Evolutionary conservation across 2,113 vertebrate genomes (phyloP).

Genomic region (Rhabdornis inornatus): DNA sequence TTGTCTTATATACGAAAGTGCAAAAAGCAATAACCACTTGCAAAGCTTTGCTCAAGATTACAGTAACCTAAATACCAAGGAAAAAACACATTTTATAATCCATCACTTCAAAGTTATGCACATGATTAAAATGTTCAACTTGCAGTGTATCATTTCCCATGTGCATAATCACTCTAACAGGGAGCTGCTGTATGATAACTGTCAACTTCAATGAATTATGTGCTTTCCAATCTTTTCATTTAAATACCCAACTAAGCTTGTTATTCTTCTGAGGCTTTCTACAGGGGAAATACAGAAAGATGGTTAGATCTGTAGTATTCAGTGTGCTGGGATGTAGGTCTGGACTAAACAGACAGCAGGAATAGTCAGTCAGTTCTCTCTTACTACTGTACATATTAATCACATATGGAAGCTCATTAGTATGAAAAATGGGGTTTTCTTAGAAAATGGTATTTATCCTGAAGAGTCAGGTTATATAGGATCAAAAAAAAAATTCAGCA

Average conservation of each 20-base stretch:
- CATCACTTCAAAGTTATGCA: conserved; percentile 62
- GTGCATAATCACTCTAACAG: conserved; percentile 52
- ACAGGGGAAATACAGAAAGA: background rate
- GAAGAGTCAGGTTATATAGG: background rate
- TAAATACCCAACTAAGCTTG: background rate
- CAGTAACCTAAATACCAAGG: conserved; percentile 42
- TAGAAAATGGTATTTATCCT: background rate
- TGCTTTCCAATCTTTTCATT: conserved; percentile 42
- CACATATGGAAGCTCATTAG: background rate
- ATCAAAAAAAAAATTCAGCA: background rate
- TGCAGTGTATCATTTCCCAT: conserved; percentile 34
- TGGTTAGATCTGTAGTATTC: background rate
- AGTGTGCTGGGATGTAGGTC: background rate
- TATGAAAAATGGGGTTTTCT: background rate
- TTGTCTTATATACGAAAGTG: background rate
- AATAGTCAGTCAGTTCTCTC: background rate
- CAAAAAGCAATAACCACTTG: conserved; percentile 48
- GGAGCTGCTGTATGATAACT: conserved; percentile 61
- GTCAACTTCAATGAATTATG: conserved; percentile 54
- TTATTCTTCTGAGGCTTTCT: background rate
- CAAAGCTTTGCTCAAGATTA: conserved; percentile 50
- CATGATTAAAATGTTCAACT: conserved; percentile 64
- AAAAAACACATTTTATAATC: conserved; percentile 65
- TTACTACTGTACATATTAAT: background rate
- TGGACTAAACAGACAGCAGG: background rate